Evolutionary conservation across 2,888 invertebrate genomes (phyloP).

Genomic region (Clusia tigrina): DNA sequence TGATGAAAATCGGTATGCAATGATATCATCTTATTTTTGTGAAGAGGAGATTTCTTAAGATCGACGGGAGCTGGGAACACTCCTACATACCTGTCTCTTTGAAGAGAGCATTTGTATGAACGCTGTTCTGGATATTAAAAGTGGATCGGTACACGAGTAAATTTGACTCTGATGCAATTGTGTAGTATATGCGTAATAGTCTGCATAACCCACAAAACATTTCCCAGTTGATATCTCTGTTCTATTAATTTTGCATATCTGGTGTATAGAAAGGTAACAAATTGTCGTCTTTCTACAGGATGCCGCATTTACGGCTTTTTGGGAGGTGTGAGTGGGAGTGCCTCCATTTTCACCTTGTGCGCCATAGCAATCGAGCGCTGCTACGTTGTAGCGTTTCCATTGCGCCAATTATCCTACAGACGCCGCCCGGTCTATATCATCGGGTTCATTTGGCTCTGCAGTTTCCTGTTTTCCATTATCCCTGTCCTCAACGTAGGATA

Average conservation of each 20-base stretch:
- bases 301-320: constrained; percentile 82
- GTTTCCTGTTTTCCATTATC: constrained; percentile 73
- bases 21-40: too few species aligned
- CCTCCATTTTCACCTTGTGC: constrained; percentile 81
- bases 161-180: too few species aligned
- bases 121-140: too few species aligned
- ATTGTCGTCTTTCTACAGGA: constrained; percentile 66
- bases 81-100: too few species aligned
- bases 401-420: constrained; percentile 73
- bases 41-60: too few species aligned
- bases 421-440: constrained; percentile 69
- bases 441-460: constrained; percentile 77
- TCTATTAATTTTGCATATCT: neutral
- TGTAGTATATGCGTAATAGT: too few species aligned
- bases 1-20: too few species aligned
- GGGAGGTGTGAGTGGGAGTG: constrained; percentile 82
- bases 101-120: too few species aligned
- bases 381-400: constrained; percentile 80
- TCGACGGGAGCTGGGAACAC: too few species aligned
- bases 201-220: too few species aligned
- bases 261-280: neutral
- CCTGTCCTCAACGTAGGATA: constrained; percentile 76
- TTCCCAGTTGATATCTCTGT: too few species aligned
- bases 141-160: too few species aligned
- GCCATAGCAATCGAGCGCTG: constrained; percentile 84